Percentiles rank a stretch among this genome's conserved stretches.
Evolutionary conservation across 2,113 vertebrate species (phyloP).

Genomic region (Channa maculata): DNA sequence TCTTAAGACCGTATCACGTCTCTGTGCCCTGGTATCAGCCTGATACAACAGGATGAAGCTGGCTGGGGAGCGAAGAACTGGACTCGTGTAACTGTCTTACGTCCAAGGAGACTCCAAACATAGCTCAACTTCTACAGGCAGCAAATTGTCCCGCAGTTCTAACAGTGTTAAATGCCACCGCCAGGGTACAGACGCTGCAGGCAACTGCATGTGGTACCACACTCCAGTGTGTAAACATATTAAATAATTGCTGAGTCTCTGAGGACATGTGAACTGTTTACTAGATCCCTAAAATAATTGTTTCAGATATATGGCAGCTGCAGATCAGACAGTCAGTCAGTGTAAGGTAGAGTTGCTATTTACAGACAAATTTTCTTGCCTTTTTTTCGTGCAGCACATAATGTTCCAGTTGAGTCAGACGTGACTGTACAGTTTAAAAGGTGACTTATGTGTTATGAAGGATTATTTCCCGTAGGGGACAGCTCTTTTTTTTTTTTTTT

Average conservation of each 20-base stretch:
- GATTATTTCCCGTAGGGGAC: background rate
- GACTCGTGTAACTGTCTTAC: slow-evolving; percentile 31
- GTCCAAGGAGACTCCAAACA: slow-evolving; percentile 43
- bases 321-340: background rate
- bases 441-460: background rate
- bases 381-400: background rate
- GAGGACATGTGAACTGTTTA: slow-evolving; percentile 1
- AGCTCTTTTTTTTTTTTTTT: background rate
- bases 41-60: background rate
- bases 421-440: background rate
- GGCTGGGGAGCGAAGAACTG: background rate
- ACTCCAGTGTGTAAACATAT: background rate
- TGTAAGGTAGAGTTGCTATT: background rate
- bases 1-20: background rate
- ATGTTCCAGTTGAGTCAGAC: background rate
- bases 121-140: slow-evolving; percentile 13
- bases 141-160: background rate
- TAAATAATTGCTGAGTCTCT: slow-evolving; percentile 13
- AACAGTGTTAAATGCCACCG: slow-evolving; percentile 5
- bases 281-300: background rate
- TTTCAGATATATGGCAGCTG: background rate
- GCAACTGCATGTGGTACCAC: background rate
- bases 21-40: background rate
- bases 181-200: background rate
- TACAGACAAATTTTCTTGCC: background rate